phyloP scores from a whole-genome alignment of 2,888 invertebrate species.

The Cheilosia vulpina region DNA sequence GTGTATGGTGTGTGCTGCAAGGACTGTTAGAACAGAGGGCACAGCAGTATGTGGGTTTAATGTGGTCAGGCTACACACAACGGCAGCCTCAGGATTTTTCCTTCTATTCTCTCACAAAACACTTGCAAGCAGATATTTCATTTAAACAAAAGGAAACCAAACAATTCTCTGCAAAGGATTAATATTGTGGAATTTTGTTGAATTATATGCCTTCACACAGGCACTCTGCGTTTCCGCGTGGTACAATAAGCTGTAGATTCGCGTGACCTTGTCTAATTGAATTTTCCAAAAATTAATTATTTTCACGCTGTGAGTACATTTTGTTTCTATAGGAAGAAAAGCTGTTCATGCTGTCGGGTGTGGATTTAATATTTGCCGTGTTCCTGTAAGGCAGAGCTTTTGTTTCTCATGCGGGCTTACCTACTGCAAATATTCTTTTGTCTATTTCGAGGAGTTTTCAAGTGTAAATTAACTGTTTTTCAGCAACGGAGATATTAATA shows the following conservation, averaged over 20 bases:
- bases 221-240: conserved; percentile 49
- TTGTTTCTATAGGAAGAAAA: conserved; percentile 30
- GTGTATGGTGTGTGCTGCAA: conserved; percentile 42
- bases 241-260: conserved; percentile 53
- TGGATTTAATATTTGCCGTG: background rate
- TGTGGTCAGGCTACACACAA: conserved; percentile 63
- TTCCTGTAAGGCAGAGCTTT: conserved; percentile 27
- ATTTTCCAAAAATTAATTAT: conserved; percentile 74
- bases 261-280: conserved; percentile 77
- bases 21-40: conserved; percentile 46
- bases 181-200: conserved; percentile 60
- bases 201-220: conserved; percentile 42
- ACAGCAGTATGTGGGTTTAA: conserved; percentile 26
- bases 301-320: conserved; percentile 64
- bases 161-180: conserved; percentile 59
- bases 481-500: background rate
- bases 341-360: conserved; percentile 17
- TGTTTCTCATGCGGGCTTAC: conserved; percentile 23
- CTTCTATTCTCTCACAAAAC: conserved; percentile 23
- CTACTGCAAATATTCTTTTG: background rate
- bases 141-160: conserved; percentile 70
- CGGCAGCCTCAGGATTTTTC: conserved; percentile 2
- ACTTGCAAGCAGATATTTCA: conserved; percentile 67
- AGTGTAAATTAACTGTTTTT: conserved; percentile 18
- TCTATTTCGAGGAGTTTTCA: background rate